These are phyloP conservation scores for Galagoides demidoff DNA, from an alignment of 2,797 vertebrate species.

Conservation along the genomic window DNA sequence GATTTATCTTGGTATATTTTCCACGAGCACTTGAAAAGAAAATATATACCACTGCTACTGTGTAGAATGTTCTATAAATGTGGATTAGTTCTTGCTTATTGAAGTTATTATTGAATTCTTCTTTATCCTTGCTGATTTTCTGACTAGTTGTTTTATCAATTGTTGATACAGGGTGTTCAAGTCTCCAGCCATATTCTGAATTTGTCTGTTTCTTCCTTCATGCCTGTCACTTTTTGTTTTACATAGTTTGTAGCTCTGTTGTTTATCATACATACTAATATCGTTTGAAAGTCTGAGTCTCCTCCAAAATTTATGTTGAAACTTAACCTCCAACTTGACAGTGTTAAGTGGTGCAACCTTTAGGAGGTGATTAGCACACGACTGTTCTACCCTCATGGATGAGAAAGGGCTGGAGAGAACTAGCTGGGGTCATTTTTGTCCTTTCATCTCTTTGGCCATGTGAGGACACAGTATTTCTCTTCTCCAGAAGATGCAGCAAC, in stretches of 20 bases:
- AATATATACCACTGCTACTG: no score
- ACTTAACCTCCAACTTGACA: no score
- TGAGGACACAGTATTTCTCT: background rate
- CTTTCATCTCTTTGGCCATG: background rate
- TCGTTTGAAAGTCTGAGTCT: background rate
- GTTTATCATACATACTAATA: background rate
- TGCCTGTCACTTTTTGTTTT: background rate
- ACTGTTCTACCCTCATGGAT: background rate
- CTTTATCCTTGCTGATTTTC: background rate
- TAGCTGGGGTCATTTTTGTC: background rate
- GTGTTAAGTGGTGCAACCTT: background rate
- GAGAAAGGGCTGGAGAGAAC: background rate
- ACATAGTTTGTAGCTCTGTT: background rate
- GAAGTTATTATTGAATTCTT: background rate
- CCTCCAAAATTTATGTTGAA: background rate
- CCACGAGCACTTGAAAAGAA: background rate
- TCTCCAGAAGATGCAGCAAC: background rate
- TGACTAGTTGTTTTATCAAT: background rate
- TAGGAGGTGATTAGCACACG: no score
- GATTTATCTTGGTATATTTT: background rate
- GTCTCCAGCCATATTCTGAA: accelerated
- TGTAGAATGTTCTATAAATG: accelerated
- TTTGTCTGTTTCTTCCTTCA: background rate
- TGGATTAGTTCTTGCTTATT: no score
- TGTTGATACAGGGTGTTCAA: background rate